A percentile compares a stretch with the other conserved stretches of the same genome.
phyloP scores from a whole-genome alignment of 2,113 vertebrate genomes.

The Apodemus sylvaticus region DNA sequence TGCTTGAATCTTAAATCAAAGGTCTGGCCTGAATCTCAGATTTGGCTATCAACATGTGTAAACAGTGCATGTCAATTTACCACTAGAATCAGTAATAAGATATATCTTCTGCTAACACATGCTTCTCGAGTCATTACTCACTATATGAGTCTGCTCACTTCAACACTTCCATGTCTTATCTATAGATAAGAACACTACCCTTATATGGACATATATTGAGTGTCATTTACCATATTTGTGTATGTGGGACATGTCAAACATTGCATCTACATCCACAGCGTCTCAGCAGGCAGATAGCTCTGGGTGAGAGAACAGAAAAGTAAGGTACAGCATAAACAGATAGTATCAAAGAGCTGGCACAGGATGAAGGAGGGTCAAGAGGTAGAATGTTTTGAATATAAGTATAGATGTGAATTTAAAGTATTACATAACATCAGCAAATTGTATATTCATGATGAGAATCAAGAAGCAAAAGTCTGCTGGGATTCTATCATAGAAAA shows the following conservation, averaged over 20 bases:
- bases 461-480: neutral
- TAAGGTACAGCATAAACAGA: neutral
- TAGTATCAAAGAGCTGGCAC: neutral
- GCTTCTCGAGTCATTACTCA: neutral
- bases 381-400: neutral
- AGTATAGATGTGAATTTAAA: neutral
- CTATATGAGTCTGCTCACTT: neutral
- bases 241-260: neutral
- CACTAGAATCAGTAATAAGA: too few species aligned
- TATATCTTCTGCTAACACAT: neutral
- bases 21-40: neutral
- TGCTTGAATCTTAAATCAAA: neutral
- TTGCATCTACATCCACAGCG: neutral
- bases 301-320: neutral
- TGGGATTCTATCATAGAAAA: too few species aligned
- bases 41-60: neutral
- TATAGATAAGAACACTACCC: neutral
- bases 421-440: neutral
- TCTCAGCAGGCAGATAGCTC: neutral
- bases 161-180: neutral
- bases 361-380: neutral
- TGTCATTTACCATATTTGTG: neutral
- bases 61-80: neutral
- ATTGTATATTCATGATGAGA: neutral
- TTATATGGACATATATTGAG: neutral